These are phyloP conservation scores for Apotomis turbidana DNA, from an alignment of 2,888 invertebrate genomes.

Conservation along the genomic window DNA sequence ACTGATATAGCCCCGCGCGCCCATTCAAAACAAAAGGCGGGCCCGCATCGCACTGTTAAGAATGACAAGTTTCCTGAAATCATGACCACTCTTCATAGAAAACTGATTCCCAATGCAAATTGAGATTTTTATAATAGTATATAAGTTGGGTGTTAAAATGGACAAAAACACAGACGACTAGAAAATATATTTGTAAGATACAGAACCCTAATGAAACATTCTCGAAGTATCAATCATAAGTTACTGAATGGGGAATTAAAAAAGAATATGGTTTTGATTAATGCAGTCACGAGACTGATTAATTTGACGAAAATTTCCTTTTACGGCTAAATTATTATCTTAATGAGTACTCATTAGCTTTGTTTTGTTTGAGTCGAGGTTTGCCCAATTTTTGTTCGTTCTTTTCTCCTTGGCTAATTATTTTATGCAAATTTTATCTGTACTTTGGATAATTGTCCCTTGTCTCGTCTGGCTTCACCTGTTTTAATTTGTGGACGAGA, in stretches of 20 bases:
- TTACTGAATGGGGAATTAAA: not conserved
- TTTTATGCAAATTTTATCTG: conserved; percentile 67
- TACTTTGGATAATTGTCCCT: conserved; percentile 55
- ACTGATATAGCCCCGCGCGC: too few relatives aligned
- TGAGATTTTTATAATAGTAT: too few relatives aligned
- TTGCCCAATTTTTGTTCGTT: conserved; percentile 54
- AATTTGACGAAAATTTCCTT: conserved; percentile 52
- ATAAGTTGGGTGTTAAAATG: too few relatives aligned
- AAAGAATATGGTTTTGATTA: conserved; percentile 1
- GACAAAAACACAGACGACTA: too few relatives aligned
- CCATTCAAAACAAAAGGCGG: too few relatives aligned
- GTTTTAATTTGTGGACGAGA: conserved; percentile 26
- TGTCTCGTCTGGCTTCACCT: conserved; percentile 46
- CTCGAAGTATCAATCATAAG: not conserved
- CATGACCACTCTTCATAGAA: too few relatives aligned
- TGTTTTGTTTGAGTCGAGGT: conserved; percentile 58
- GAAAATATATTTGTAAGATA: not conserved
- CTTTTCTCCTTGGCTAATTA: conserved; percentile 62
- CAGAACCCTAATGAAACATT: not conserved
- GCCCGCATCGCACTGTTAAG: too few relatives aligned
- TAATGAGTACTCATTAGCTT: conserved; percentile 68
- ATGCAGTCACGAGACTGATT: conserved; percentile 6
- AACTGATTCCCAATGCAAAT: too few relatives aligned
- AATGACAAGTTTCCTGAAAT: too few relatives aligned
- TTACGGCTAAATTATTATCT: conserved; percentile 64